A percentile compares a stretch with the other conserved stretches of the same genome.
These are phyloP conservation scores for Acanthiza pusilla DNA, from an alignment of 2,797 vertebrate species.

Conservation along the genomic window DNA sequence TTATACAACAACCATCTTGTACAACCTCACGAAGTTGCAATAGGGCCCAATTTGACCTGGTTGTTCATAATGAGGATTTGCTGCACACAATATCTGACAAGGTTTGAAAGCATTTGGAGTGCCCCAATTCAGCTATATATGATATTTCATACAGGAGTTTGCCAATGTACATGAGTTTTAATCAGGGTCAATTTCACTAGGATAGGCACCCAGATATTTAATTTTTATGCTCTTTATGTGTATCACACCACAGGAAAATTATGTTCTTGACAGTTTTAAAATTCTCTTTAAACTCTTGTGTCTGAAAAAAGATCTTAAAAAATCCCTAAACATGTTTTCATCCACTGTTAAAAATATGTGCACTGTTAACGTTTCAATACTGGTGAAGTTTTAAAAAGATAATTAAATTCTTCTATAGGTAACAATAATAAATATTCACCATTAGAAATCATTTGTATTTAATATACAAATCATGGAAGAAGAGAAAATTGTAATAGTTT, in stretches of 20 bases:
- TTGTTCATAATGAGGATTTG: neutral
- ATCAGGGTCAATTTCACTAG: neutral
- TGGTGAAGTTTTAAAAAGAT: neutral
- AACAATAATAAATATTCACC: neutral
- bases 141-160: neutral
- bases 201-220: neutral
- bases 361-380: neutral
- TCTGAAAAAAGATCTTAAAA: neutral
- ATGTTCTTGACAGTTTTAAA: neutral
- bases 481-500: neutral
- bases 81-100: neutral
- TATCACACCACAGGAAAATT: neutral
- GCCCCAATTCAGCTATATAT: neutral
- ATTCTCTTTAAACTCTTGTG: neutral
- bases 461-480: neutral
- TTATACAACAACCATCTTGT: neutral
- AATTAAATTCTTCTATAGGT: neutral
- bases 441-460: neutral
- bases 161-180: neutral
- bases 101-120: neutral
- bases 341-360: accelerated
- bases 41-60: neutral
- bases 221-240: neutral
- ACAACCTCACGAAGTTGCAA: neutral
- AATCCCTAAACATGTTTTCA: neutral